Percentiles rank a stretch among this genome's conserved stretches.
These are phyloP conservation scores for Ormyrus labotus DNA, from an alignment of 2,888 invertebrate genomes.

Conservation along the genomic window DNA sequence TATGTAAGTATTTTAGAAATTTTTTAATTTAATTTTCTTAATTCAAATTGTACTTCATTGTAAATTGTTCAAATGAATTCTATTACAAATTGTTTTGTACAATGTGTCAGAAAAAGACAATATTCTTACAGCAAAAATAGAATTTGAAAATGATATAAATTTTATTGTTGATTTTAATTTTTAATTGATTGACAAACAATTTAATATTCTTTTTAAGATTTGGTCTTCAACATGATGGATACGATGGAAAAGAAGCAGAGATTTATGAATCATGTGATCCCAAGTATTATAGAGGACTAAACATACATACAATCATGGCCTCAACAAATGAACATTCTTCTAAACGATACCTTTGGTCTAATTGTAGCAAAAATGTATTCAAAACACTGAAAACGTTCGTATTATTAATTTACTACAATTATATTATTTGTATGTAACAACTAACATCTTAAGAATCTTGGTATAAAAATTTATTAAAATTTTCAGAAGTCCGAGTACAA, in stretches of 20 bases:
- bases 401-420: neutral
- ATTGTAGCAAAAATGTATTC: neutral
- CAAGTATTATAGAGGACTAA: neutral
- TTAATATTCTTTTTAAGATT: neutral
- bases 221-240: neutral
- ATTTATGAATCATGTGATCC: neutral
- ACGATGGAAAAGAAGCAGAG: neutral
- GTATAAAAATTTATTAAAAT: neutral
- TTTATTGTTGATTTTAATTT: no score
- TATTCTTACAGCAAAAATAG: no score
- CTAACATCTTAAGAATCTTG: no score
- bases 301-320: neutral
- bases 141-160: no score
- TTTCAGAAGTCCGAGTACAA: neutral
- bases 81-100: no score
- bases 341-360: neutral
- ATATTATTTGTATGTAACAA: no score
- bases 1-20: neutral
- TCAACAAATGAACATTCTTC: neutral
- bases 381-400: neutral
- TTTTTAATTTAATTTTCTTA: no score
- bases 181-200: no score
- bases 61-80: no score
- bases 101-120: no score
- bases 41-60: no score